Base-by-base conservation (phyloP, 2,888 invertebrate genomes). In the Morpho helenor region DNA sequence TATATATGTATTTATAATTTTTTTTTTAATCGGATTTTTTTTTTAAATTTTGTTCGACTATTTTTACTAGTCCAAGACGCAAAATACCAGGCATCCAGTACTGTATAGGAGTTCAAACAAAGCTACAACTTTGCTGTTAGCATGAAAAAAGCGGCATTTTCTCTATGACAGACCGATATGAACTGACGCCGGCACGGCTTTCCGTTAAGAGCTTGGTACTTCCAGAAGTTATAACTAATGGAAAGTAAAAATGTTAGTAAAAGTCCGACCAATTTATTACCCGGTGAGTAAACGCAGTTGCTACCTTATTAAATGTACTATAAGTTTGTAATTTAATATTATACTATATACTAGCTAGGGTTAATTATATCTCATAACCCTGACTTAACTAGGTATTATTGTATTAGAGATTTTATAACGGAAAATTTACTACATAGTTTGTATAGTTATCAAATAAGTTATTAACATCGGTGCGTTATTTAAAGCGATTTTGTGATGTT, bases 171-270 rank as follows among this genome's bases (percentile, higher is more conserved):
- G 65, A 69, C 64, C 54, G 59, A 55, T 52, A 55, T 54, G 63
- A 65, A 69, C 70, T 68, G 66, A 64, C 70, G 61, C 66, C 42
- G 68, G 66, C 59, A 63, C 73, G 72, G 75, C 76, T 77, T 77
- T 74, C 74, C 71, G 82, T 75, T 76, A 76, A 84, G 85, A 83
- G 84, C 81, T 76, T 65, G 66, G 68, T 70, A 70, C 67, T 65
- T 65, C 62, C 66, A 69, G 68, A 72, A 69, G 71, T 68, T 67
- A 67, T 65, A 69, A 59, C 41, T 68, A 66, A 69, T 75, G 76
- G 80, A 83, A 83, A 83, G 82, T 83, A 82, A 82, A 82, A 82
- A 79, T 77, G 73, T 65, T 65, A 78, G 81, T 83, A 80, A 83
- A 80, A 82, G 79, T 73, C 71, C 64, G 57, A 67, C 59, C 68